A percentile compares a stretch with the other conserved stretches of the same genome.
phyloP scores from a whole-genome alignment of 1,140 invertebrate genomes.

The Cyrtorhinus lividipennis region DNA sequence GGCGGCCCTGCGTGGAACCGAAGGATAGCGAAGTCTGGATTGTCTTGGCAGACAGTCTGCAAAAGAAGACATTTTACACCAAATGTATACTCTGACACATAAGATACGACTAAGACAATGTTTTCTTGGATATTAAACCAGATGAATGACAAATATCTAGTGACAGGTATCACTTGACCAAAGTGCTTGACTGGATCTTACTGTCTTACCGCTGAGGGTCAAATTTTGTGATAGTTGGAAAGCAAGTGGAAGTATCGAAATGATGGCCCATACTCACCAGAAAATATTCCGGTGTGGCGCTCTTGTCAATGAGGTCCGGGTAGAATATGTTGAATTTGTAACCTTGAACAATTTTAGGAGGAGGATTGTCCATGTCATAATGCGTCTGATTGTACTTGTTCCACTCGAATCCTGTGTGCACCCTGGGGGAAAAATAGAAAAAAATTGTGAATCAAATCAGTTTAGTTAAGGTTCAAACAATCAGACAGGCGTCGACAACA shows the following conservation, averaged over 20 bases:
- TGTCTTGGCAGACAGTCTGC: constrained; percentile 77
- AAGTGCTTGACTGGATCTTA: too few species aligned
- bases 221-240: too few species aligned
- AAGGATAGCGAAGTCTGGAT: constrained; percentile 88
- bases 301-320: constrained; percentile 95
- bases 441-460: constrained; percentile 20
- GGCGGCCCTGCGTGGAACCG: constrained; percentile 94
- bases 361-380: constrained; percentile 99
- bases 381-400: constrained; percentile 99
- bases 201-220: too few species aligned
- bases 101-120: neutral
- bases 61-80: too few species aligned
- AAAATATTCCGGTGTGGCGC: constrained; percentile 83
- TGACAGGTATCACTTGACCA: too few species aligned
- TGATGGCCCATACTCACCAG: too few species aligned
- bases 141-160: too few species aligned
- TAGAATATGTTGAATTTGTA: constrained; percentile 99
- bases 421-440: constrained; percentile 31
- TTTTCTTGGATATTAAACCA: too few species aligned
- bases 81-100: too few species aligned
- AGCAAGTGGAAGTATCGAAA: too few species aligned
- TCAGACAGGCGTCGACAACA: too few species aligned
- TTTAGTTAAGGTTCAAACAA: too few species aligned
- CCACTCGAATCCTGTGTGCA: constrained; percentile 97
- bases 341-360: constrained; percentile 98